These are phyloP conservation scores for human DNA, from an alignment of 2,113 vertebrate genomes.

Conservation along the genomic window GRCh38 chr14:25606001-25606500, in stretches of 20 bases:
- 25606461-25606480: too few relatives aligned
- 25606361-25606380: too few relatives aligned
- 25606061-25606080: background rate
- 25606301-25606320: background rate
- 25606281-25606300: background rate
- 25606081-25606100: constrained; percentile 14
- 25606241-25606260: constrained; percentile 60
- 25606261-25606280: constrained; percentile 49
- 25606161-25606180: constrained; percentile 67
- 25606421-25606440: too few relatives aligned
- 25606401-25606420: too few relatives aligned
- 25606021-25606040: background rate
- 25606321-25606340: too few relatives aligned
- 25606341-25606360: too few relatives aligned
- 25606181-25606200: constrained; percentile 66
- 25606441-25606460: too few relatives aligned
- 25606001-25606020: background rate
- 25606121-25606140: constrained; percentile 61
- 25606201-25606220: constrained; percentile 74
- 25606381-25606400: too few relatives aligned
- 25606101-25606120: constrained; percentile 49
- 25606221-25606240: constrained; percentile 64
- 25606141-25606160: constrained; percentile 63
- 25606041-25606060: background rate
- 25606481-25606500: too few relatives aligned